Evolutionary conservation across 2,113 vertebrate genomes (phyloP).

Genomic region (Phalacrocorax brasilianus): DNA sequence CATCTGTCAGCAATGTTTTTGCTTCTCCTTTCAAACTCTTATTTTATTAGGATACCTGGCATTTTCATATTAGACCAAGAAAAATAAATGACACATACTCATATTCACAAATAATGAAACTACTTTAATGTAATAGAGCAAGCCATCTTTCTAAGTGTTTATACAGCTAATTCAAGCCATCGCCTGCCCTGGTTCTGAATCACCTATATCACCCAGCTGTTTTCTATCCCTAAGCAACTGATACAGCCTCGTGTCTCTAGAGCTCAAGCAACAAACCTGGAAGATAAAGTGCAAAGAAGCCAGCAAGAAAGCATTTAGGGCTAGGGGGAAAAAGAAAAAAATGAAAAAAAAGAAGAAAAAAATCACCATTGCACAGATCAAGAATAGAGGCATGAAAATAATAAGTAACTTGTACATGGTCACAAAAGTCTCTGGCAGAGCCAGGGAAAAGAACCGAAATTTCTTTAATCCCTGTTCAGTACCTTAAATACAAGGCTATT

Average conservation of each 20-base stretch:
- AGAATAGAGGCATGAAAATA: conserved; percentile 53
- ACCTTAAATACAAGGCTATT: conserved; percentile 63
- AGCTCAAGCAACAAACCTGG: neutral
- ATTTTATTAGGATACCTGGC: neutral
- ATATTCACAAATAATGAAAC: neutral
- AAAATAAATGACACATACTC: neutral
- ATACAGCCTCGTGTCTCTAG: neutral
- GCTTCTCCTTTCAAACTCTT: neutral
- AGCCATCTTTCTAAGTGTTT: neutral
- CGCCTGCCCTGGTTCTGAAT: neutral
- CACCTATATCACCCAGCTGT: neutral
- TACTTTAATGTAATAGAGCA: neutral
- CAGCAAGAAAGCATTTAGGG: conserved; percentile 18
- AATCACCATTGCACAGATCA: conserved; percentile 44
- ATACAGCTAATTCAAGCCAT: neutral
- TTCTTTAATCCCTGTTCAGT: conserved; percentile 60
- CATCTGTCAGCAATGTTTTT: neutral
- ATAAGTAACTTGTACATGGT: conserved; percentile 53
- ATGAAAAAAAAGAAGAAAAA: neutral
- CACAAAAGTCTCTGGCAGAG: conserved; percentile 63
- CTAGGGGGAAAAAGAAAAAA: neutral
- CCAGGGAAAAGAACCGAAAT: conserved; percentile 43
- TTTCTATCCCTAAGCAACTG: neutral
- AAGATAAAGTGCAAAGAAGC: conserved; percentile 33
- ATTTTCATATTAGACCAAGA: neutral